These are phyloP conservation scores for Nansenia antarctica DNA, from an alignment of 2,113 vertebrate genomes.

Conservation along the genomic window DNA sequence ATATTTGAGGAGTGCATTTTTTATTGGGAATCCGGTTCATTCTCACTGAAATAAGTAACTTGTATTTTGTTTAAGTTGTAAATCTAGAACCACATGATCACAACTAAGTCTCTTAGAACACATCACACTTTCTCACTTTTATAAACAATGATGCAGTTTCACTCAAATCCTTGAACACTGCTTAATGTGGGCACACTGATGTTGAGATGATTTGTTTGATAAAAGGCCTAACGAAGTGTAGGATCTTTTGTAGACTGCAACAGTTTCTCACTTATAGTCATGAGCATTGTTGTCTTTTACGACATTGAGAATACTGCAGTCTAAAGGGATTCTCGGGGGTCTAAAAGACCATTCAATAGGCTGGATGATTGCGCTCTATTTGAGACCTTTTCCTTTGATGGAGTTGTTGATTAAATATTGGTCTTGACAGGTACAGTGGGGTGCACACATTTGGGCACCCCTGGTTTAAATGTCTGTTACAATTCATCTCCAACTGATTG, in stretches of 20 bases:
- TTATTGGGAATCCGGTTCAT: slow-evolving; percentile 8
- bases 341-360: slow-evolving; percentile 6
- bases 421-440: background rate
- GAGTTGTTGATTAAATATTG: background rate
- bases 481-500: too few relatives aligned
- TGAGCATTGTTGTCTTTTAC: background rate
- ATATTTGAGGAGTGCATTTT: background rate
- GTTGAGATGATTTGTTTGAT: background rate
- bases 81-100: slow-evolving; percentile 11
- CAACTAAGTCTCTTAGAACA: slow-evolving; percentile 10
- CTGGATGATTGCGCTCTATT: too few relatives aligned
- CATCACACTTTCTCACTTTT: slow-evolving; percentile 1
- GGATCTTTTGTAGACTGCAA: background rate
- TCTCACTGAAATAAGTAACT: background rate
- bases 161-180: background rate
- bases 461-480: too few relatives aligned
- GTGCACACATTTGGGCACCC: too few relatives aligned
- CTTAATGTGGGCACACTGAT: background rate
- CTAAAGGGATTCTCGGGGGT: background rate
- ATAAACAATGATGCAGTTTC: slow-evolving; percentile 14
- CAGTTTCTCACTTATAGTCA: background rate
- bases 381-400: too few relatives aligned
- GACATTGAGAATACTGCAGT: slow-evolving; percentile 3
- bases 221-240: background rate
- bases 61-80: slow-evolving; percentile 12